Percentiles rank a stretch among this genome's conserved stretches.
Evolutionary conservation across 2,797 vertebrate genomes (phyloP).

Genomic region (Ciconia nigra): DNA sequence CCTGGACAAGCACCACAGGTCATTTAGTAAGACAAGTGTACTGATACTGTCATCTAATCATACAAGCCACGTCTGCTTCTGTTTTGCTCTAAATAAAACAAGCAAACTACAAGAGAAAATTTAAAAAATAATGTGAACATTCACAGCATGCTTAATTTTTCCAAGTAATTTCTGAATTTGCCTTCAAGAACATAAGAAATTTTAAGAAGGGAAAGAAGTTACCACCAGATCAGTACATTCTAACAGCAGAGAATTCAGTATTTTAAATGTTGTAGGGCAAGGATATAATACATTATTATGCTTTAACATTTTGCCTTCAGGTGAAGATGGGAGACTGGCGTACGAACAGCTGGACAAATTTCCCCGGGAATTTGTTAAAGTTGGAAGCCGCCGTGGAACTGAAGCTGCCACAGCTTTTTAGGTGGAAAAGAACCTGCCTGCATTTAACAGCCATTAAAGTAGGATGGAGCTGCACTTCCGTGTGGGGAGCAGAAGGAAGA

Average conservation of each 20-base stretch:
- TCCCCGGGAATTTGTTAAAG: conserved; percentile 82
- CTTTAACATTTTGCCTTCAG: conserved; percentile 65
- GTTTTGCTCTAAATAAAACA: not conserved
- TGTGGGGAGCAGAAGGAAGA: not conserved
- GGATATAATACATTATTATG: not conserved
- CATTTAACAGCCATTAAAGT: not conserved
- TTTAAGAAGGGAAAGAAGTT: not conserved
- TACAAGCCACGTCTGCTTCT: not conserved
- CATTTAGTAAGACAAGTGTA: not conserved
- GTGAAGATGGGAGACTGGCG: conserved; percentile 92
- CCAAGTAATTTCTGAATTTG: not conserved
- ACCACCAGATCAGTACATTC: not conserved
- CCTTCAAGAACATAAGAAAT: not conserved
- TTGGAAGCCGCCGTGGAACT: conserved; percentile 80
- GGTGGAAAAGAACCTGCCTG: not conserved
- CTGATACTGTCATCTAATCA: not conserved
- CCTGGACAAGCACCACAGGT: not conserved
- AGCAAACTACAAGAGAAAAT: not conserved
- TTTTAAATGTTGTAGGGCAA: not conserved
- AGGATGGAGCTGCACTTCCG: conserved; percentile 11
- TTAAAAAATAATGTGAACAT: not conserved
- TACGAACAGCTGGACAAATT: conserved; percentile 93
- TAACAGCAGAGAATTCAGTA: not conserved
- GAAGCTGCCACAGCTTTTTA: conserved; percentile 93
- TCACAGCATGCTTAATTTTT: not conserved